Percentiles rank a stretch among this genome's conserved stretches.
Conservation (phyloP, 2,888 invertebrate genomes). For the Synanthedon formicaeformis region DNA sequence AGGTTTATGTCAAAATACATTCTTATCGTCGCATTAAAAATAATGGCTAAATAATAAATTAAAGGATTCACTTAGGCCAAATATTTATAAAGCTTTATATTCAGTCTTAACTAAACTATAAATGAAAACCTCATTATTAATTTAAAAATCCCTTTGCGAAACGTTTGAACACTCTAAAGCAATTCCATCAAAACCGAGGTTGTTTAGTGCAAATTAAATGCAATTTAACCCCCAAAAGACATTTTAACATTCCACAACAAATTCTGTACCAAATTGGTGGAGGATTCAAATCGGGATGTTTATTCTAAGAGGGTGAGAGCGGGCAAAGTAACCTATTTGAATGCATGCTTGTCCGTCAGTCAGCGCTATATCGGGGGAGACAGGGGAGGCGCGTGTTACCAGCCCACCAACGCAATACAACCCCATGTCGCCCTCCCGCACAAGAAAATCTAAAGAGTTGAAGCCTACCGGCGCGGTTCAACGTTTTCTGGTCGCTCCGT, state of each 20-base stretch:
- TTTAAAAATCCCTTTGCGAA: neutral
- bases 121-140: too few relatives aligned
- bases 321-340: conserved; percentile 79
- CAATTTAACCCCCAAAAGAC: conserved; percentile 65
- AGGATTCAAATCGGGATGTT: conserved; percentile 52
- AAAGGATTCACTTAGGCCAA: too few relatives aligned
- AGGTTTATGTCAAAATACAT: too few relatives aligned
- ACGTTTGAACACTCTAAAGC: conserved; percentile 12
- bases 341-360: conserved; percentile 82
- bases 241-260: conserved; percentile 65
- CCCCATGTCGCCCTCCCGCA: neutral
- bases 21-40: too few relatives aligned
- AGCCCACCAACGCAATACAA: neutral
- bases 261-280: conserved; percentile 64
- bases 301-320: conserved; percentile 45
- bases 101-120: too few relatives aligned
- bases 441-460: neutral
- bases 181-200: conserved; percentile 45
- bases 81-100: too few relatives aligned
- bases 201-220: conserved; percentile 68
- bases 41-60: too few relatives aligned
- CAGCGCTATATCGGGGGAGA: conserved; percentile 69
- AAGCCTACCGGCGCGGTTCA: neutral
- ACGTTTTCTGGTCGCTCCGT: neutral
- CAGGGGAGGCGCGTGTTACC: conserved; percentile 1